These are phyloP conservation scores for Pharmacophagus antenor DNA, from an alignment of 2,888 invertebrate species.

Conservation along the genomic window DNA sequence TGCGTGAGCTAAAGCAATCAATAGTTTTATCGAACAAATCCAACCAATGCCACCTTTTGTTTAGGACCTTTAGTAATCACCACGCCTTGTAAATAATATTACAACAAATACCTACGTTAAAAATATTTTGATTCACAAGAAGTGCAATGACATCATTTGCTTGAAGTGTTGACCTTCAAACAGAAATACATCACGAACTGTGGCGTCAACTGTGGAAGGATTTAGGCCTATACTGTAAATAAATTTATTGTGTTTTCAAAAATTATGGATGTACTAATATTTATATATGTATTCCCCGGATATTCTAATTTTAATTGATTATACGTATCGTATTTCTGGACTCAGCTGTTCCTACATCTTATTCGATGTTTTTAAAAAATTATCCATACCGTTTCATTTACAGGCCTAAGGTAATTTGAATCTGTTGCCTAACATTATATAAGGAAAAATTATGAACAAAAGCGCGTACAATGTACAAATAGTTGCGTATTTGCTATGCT, in stretches of 20 bases:
- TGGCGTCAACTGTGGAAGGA: background rate
- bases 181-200: constrained; percentile 20
- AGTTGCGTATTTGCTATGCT: no score
- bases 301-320: background rate
- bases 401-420: no score
- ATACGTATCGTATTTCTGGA: no score
- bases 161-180: constrained; percentile 14
- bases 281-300: background rate
- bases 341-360: no score
- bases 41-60: constrained; percentile 6
- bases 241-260: background rate
- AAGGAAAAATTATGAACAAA: no score
- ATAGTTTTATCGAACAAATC: constrained; percentile 14
- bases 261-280: background rate
- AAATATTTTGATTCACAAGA: constrained; percentile 3
- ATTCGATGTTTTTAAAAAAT: no score
- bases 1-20: constrained; percentile 24
- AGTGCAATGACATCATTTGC: constrained; percentile 23
- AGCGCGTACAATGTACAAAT: background rate
- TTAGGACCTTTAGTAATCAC: background rate
- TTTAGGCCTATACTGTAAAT: constrained; percentile 2
- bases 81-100: background rate
- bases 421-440: no score
- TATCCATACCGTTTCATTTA: no score
- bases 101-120: background rate